phyloP scores from a whole-genome alignment of 2,113 vertebrate species.

The Pterocles gutturalis region DNA sequence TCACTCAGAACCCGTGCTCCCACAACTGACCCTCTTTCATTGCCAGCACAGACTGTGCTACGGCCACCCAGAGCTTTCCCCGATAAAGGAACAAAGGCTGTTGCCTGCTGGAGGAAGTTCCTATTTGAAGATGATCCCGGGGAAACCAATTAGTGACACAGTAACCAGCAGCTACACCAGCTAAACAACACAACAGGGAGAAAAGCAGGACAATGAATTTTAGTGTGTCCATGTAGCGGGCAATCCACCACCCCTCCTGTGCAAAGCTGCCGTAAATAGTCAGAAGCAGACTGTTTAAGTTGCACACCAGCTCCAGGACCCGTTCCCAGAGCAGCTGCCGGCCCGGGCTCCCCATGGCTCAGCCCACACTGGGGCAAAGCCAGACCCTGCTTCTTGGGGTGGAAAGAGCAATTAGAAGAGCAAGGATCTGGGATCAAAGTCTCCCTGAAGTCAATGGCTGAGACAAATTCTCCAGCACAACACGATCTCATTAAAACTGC shows the following conservation, averaged over 20 bases:
- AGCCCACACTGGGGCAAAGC: not conserved
- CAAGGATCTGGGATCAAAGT: not conserved
- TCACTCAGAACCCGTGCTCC: not conserved
- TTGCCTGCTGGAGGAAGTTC: not conserved
- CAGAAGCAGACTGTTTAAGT: not conserved
- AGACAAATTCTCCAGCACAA: conserved; percentile 15
- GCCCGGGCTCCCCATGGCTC: not conserved
- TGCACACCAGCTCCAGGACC: not conserved
- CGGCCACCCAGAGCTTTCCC: not conserved
- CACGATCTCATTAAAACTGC: conserved; percentile 32
- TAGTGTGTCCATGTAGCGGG: fast-evolving
- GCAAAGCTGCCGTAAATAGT: not conserved
- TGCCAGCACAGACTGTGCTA: not conserved
- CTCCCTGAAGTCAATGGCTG: not conserved
- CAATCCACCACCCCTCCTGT: not conserved
- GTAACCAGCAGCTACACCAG: not conserved
- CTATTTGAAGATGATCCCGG: not conserved
- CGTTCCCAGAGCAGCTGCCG: not conserved
- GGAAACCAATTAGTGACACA: not conserved
- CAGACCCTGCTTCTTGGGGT: not conserved
- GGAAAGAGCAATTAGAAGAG: not conserved
- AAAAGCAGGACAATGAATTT: not conserved
- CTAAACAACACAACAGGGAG: not conserved
- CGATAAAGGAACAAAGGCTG: not conserved
- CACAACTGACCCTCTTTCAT: no score